Evolutionary conservation across 1,140 invertebrate genomes (phyloP), one percentile per base, ranked within the genome.

Genomic region (Macrobrachium rosenbergii): DNA sequence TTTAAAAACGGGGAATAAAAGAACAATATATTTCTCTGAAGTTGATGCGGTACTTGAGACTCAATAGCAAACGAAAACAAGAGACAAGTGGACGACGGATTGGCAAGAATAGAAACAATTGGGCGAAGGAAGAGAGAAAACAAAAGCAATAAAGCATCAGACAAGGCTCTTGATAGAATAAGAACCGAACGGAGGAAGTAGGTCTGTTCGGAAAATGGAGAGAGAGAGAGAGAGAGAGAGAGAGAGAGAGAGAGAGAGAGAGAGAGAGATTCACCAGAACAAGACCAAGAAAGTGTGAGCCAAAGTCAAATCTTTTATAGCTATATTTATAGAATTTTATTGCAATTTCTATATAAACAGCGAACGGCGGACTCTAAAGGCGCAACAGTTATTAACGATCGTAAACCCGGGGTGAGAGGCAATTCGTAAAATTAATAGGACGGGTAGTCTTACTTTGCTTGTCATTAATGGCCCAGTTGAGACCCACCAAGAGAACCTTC

Each of bases 271-370:
- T 60, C 14, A 28, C 19, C 17, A 23, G 21, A 19, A 80, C 59
- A 62, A 58, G 52, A 52, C 52, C 7, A 52, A 52, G 52, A 52
- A 52, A 52, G 52, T 52, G 52, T 52, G 52, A 52, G 52, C 52
- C 52, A 52, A 52, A 52, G 52, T 52, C 52, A 52, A 52, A 52
- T 52, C 52, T 52, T 52, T 81, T 81, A 81, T 67, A 67, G 79
- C 62, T 81, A 81, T 81, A 81, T 81, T 81, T 81, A 81, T 67
- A 81, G 62, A 45, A 67, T 81, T 81, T 81, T 81, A 81, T 81
- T 81, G 79, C 79, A 81, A 81, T 81, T 81, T 67, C 79, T 81
- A 67, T 81, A 81, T 81, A 67, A 81, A 81, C 79, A 81, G 79
- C 62, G 64, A 81, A 81, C 62, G 63, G 79, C 63, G 79, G 45